Evolutionary conservation across 2,888 invertebrate species (phyloP).

Genomic region (Calliopum simillimum): DNA sequence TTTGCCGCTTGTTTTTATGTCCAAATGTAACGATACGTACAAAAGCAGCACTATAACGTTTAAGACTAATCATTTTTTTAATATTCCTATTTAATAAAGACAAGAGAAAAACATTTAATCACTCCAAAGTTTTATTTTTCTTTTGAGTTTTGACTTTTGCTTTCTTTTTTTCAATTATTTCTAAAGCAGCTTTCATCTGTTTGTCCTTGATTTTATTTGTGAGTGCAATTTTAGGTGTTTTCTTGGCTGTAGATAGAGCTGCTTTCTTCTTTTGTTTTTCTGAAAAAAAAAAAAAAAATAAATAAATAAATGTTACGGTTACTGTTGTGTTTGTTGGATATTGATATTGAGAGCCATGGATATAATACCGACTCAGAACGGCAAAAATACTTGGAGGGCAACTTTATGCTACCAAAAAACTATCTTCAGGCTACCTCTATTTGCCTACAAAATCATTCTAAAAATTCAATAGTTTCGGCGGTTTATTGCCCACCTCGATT

Average conservation of each 20-base stretch:
- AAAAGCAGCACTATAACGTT: conserved; percentile 31
- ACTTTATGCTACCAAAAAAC: too few relatives aligned
- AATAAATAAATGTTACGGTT: conserved; percentile 3
- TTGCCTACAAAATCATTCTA: too few relatives aligned
- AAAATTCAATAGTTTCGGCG: too few relatives aligned
- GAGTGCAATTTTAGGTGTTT: conserved; percentile 53
- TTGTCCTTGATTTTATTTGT: conserved; percentile 61
- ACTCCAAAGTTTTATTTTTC: conserved; percentile 37
- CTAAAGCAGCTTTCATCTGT: conserved; percentile 56
- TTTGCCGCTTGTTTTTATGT: too few relatives aligned
- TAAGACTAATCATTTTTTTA: too few relatives aligned
- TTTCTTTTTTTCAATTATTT: conserved; percentile 60
- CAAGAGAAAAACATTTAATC: conserved; percentile 10
- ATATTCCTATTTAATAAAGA: neutral
- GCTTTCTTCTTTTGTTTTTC: conserved; percentile 51
- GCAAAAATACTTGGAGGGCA: too few relatives aligned
- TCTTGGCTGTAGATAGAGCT: conserved; percentile 36
- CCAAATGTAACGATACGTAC: conserved; percentile 41
- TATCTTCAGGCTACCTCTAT: too few relatives aligned
- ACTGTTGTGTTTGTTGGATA: neutral
- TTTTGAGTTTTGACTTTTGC: conserved; percentile 52
- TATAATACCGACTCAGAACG: too few relatives aligned
- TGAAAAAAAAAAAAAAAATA: conserved; percentile 31
- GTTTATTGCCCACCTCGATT: too few relatives aligned
- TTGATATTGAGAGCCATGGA: too few relatives aligned